phyloP scores from a whole-genome alignment of 2,797 vertebrate species.

The Alouatta caraya region DNA sequence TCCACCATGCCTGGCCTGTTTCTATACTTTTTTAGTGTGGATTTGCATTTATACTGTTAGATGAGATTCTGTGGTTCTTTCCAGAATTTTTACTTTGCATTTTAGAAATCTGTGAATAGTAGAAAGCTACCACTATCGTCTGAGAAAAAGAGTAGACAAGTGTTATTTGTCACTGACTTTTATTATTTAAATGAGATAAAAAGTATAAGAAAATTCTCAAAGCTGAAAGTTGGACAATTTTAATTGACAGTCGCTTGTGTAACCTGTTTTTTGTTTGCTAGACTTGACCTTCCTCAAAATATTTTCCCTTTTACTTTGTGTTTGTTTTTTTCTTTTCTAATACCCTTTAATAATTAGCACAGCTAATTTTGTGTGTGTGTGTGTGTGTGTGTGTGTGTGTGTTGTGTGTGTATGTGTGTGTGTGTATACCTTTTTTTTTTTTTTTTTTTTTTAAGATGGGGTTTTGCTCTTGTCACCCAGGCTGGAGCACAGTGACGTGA shows the following conservation, averaged over 20 bases:
- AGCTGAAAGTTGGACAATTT: background rate
- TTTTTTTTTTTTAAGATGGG: background rate
- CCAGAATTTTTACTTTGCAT: background rate
- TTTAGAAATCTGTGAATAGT: background rate
- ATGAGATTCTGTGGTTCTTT: background rate
- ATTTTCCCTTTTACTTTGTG: background rate
- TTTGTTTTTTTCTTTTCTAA: background rate
- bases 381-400: too few relatives aligned
- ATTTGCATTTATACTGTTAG: background rate
- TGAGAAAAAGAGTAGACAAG: background rate
- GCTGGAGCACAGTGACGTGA: background rate
- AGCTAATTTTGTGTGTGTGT: background rate
- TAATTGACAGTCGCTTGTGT: background rate
- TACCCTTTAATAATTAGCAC: background rate
- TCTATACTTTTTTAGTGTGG: background rate
- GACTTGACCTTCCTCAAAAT: background rate
- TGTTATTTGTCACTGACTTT: background rate
- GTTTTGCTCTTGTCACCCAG: background rate
- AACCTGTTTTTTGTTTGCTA: background rate
- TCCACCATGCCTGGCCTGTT: background rate
- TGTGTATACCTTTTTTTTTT: too few relatives aligned
- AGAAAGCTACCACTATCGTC: background rate
- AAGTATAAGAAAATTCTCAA: background rate
- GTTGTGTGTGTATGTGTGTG: too few relatives aligned
- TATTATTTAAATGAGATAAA: constrained; percentile 18